Percentiles rank a stretch among this genome's conserved stretches.
These are phyloP conservation scores for Clitarchus hookeri DNA, from an alignment of 2,888 invertebrate species.

Conservation along the genomic window DNA sequence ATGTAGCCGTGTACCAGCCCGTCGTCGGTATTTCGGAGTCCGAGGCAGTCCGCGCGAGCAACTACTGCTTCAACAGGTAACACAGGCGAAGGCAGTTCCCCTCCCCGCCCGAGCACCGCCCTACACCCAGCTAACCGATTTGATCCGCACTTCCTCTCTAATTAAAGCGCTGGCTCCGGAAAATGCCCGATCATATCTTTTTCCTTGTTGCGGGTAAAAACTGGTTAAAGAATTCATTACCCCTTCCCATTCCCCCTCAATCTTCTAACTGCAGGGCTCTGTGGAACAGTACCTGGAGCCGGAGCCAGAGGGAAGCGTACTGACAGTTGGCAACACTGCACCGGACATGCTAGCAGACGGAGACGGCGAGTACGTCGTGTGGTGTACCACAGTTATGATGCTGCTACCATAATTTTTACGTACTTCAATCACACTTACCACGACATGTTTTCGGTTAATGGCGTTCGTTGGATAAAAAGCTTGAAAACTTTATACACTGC, in stretches of 20 bases:
- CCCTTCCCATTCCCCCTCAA: background rate
- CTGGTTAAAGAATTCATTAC: conserved; percentile 1
- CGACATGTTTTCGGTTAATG: too few relatives aligned
- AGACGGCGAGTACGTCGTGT: too few relatives aligned
- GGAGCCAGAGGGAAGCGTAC: background rate
- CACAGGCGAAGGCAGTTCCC: too few relatives aligned
- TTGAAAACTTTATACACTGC: too few relatives aligned
- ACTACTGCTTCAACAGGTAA: background rate
- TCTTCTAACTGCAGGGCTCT: background rate
- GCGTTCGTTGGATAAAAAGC: too few relatives aligned
- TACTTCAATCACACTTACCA: too few relatives aligned
- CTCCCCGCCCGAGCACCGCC: background rate
- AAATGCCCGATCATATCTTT: background rate
- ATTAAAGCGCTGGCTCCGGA: background rate
- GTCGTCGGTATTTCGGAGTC: background rate
- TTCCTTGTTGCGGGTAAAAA: background rate
- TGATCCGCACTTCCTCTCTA: conserved; percentile 1
- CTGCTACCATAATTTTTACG: too few relatives aligned
- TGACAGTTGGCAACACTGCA: background rate
- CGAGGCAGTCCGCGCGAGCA: background rate
- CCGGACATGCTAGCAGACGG: too few relatives aligned
- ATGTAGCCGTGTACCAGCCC: background rate
- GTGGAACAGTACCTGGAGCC: background rate
- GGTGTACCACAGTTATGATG: too few relatives aligned
- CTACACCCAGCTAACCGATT: background rate